Percentiles rank a stretch among this genome's conserved stretches.
Evolutionary conservation across 2,888 invertebrate species (phyloP).

Genomic region (Meiosimyza platycephala): DNA sequence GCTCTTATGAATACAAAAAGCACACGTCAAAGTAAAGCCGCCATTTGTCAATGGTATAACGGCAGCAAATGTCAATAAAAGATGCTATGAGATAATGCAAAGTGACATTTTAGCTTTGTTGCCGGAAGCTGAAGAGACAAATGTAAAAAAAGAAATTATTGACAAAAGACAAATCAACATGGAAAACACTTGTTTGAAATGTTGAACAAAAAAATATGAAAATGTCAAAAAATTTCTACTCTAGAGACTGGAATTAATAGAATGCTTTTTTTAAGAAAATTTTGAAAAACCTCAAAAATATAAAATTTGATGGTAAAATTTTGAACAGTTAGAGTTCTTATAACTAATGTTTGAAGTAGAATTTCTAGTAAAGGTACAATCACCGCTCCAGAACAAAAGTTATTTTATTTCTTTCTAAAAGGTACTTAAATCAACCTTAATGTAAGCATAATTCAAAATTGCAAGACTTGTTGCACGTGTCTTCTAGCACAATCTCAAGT

Average conservation of each 20-base stretch:
- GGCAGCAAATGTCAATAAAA: conserved; percentile 16
- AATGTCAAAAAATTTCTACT: background rate
- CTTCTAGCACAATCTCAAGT: background rate
- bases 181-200: background rate
- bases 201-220: background rate
- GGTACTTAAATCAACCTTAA: no score
- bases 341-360: no score
- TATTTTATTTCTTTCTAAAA: no score
- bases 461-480: background rate
- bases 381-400: background rate
- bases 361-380: background rate
- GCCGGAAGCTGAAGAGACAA: conserved; percentile 4
- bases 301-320: no score
- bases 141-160: background rate
- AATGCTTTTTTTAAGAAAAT: no score
- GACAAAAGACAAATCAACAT: background rate
- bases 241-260: no score
- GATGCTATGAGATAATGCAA: background rate
- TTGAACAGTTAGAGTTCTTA: no score
- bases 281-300: no score
- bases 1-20: background rate
- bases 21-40: background rate
- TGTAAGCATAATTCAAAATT: no score
- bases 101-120: background rate
- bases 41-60: conserved; percentile 17